These are phyloP conservation scores for Protobothrops mucrosquamatus DNA, from an alignment of 2,113 vertebrate genomes.

Conservation along the genomic window DNA sequence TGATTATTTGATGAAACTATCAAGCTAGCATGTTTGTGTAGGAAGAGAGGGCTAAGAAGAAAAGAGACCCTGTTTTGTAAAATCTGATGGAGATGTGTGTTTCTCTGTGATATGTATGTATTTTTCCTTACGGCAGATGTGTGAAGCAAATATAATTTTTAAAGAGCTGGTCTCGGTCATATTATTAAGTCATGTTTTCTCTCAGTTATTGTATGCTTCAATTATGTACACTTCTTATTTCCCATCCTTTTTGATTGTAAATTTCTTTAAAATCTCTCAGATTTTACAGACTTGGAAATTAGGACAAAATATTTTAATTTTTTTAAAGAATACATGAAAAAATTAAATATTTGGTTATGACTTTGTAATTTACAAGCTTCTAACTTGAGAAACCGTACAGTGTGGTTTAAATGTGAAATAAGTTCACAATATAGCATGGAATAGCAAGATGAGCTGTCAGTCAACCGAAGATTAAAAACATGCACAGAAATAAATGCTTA, in stretches of 20 bases:
- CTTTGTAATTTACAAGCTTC: slow-evolving; percentile 39
- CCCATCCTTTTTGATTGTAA: slow-evolving; percentile 56
- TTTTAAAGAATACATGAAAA: slow-evolving; percentile 61
- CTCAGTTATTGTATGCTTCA: slow-evolving; percentile 60
- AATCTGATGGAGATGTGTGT: slow-evolving; percentile 68
- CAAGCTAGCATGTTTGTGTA: slow-evolving; percentile 53
- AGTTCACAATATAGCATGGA: slow-evolving; percentile 38
- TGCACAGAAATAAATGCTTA: slow-evolving; percentile 44
- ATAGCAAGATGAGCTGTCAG: slow-evolving; percentile 27
- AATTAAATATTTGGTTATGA: slow-evolving; percentile 39
- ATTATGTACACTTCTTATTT: slow-evolving; percentile 46
- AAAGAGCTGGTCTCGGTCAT: slow-evolving; percentile 78
- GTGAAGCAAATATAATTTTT: slow-evolving; percentile 71
- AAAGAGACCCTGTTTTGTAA: slow-evolving; percentile 67
- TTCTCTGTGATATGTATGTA: slow-evolving; percentile 70
- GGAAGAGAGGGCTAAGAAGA: slow-evolving; percentile 53
- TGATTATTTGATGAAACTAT: slow-evolving; percentile 52
- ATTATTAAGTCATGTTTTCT: slow-evolving; percentile 47
- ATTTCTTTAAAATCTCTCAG: slow-evolving; percentile 55
- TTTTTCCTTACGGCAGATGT: slow-evolving; percentile 69
- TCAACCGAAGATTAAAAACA: slow-evolving; percentile 25
- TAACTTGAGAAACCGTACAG: slow-evolving; percentile 38
- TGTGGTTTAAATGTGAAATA: slow-evolving; percentile 70
- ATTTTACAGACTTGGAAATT: slow-evolving; percentile 56
- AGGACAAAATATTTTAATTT: slow-evolving; percentile 49